These are phyloP conservation scores for Acrossocheilus fasciatus DNA, from an alignment of 2,797 vertebrate genomes.

Conservation along the genomic window DNA sequence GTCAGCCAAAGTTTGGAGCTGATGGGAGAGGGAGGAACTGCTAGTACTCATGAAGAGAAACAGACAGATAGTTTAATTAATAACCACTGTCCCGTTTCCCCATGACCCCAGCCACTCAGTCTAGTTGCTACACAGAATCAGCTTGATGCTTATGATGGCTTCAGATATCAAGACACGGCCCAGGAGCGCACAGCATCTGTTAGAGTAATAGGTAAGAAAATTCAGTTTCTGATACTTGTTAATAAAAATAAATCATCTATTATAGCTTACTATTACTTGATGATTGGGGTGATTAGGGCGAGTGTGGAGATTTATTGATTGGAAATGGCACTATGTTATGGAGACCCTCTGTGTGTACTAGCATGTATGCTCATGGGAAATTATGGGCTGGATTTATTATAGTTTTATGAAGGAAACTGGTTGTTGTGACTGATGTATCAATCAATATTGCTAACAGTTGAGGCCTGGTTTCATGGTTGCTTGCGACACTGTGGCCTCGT, in stretches of 20 bases:
- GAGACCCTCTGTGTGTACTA: constrained; percentile 8
- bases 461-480: not conserved
- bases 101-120: constrained; percentile 72
- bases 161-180: not conserved
- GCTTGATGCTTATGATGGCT: constrained; percentile 67
- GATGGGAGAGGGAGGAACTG: constrained; percentile 58
- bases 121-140: constrained; percentile 65
- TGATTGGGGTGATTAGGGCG: not conserved
- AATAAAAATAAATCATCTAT: constrained; percentile 7
- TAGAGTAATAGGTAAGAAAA: constrained; percentile 65
- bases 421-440: constrained; percentile 5
- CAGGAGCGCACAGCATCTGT: not conserved
- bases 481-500: not conserved
- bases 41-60: constrained; percentile 67
- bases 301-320: constrained; percentile 3
- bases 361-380: constrained; percentile 32
- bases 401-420: not conserved
- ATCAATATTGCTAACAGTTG: not conserved
- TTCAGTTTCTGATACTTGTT: constrained; percentile 39
- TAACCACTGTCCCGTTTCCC: constrained; percentile 81
- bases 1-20: constrained; percentile 67
- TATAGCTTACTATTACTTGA: not conserved
- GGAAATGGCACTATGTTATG: not conserved
- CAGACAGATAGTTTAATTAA: constrained; percentile 83
- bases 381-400: constrained; percentile 19